These are phyloP conservation scores for Patagioenas fasciata DNA, from an alignment of 2,113 vertebrate species.

Conservation along the genomic window DNA sequence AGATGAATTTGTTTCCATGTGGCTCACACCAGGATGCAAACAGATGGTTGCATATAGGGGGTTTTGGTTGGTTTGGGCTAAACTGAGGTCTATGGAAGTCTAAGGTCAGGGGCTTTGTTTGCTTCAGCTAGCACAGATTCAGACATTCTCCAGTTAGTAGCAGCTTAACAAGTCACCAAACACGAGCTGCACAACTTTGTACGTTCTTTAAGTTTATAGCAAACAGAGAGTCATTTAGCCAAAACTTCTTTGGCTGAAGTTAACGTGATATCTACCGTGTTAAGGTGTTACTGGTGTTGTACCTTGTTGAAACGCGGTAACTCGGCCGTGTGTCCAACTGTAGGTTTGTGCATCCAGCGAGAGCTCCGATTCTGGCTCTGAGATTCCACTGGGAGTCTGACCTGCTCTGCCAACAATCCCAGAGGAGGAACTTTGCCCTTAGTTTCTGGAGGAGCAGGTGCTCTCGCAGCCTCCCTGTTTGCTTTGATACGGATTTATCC, in stretches of 20 bases:
- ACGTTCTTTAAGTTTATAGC: accelerated
- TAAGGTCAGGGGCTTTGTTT: accelerated
- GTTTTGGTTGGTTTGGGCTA: background rate
- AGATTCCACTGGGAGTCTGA: background rate
- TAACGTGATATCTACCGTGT: accelerated
- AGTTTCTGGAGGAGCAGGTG: background rate
- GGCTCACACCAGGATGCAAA: background rate
- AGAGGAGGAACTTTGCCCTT: background rate
- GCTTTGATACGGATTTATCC: background rate
- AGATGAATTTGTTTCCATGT: background rate
- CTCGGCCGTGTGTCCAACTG: background rate
- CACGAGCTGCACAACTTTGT: background rate
- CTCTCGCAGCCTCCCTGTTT: background rate
- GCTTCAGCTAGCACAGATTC: background rate
- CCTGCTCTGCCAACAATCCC: background rate
- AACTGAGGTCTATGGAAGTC: background rate
- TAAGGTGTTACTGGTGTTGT: accelerated
- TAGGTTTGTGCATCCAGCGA: background rate
- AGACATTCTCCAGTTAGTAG: background rate
- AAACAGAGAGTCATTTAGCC: background rate
- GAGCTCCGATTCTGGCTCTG: background rate
- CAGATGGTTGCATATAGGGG: accelerated
- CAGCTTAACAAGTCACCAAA: background rate
- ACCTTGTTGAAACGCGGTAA: background rate
- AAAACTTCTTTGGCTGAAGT: background rate